Conservation (phyloP, 2,888 invertebrate genomes). For the Hemaris fuciformis region DNA sequence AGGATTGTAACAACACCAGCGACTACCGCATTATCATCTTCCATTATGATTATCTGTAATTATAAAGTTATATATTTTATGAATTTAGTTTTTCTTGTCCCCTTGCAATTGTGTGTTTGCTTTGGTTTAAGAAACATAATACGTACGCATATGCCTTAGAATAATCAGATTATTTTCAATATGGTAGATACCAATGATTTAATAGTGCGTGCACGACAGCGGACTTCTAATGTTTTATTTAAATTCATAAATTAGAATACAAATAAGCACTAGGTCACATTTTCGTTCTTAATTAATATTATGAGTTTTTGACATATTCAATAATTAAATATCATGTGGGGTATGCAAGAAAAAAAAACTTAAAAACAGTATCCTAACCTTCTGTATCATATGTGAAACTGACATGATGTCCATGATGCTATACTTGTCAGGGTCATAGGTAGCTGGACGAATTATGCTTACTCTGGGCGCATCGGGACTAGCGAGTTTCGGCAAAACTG, state of each 20-base stretch:
- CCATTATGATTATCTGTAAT: slow-evolving; percentile 64
- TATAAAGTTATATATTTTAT: slow-evolving; percentile 19
- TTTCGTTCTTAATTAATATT: no score
- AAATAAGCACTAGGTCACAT: no score
- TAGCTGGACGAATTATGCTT: slow-evolving; percentile 74
- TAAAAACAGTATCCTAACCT: slow-evolving; percentile 36
- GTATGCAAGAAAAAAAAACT: neutral
- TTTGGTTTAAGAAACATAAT: no score
- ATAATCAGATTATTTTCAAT: no score
- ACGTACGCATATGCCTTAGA: no score
- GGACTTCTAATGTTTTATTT: no score
- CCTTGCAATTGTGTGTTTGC: no score
- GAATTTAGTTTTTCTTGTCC: no score
- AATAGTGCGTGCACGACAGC: no score
- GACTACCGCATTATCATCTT: slow-evolving; percentile 75
- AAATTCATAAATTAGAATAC: neutral
- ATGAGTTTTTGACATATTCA: no score
- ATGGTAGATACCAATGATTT: no score
- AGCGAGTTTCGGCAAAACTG: slow-evolving; percentile 49
- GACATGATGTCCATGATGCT: slow-evolving; percentile 49
- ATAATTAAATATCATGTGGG: no score
- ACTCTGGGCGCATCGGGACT: slow-evolving; percentile 65
- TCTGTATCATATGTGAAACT: slow-evolving; percentile 41
- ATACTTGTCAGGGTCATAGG: slow-evolving; percentile 66
- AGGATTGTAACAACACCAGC: slow-evolving; percentile 69